phyloP scores from a whole-genome alignment of 2,888 invertebrate species.

The Carterocephalus palaemon region DNA sequence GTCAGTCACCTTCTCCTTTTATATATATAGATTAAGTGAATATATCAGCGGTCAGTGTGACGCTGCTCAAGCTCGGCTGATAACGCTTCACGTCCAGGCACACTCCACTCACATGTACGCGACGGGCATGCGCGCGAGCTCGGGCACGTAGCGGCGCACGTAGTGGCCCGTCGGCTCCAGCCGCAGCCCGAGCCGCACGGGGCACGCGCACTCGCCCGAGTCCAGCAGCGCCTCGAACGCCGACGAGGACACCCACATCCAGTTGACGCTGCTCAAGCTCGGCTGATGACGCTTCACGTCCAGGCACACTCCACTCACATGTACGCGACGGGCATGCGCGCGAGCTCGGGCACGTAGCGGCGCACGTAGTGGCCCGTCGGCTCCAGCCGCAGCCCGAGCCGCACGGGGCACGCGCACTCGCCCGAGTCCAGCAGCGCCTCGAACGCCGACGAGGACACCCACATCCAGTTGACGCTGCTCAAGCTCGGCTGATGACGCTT shows the following conservation, averaged over 20 bases:
- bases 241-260: constrained; percentile 72
- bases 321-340: constrained; percentile 78
- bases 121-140: constrained; percentile 78
- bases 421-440: constrained; percentile 85
- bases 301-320: too few relatives aligned
- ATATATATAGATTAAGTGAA: too few relatives aligned
- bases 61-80: too few relatives aligned
- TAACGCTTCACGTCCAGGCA: too few relatives aligned
- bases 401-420: constrained; percentile 83
- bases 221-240: constrained; percentile 86
- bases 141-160: constrained; percentile 84
- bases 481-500: too few relatives aligned
- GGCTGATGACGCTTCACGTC: too few relatives aligned
- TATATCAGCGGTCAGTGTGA: too few relatives aligned
- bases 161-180: constrained; percentile 84
- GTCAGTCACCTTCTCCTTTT: too few relatives aligned
- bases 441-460: constrained; percentile 82
- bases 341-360: constrained; percentile 83
- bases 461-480: constrained; percentile 82
- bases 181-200: constrained; percentile 82
- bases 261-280: too few relatives aligned
- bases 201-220: constrained; percentile 83
- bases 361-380: constrained; percentile 84
- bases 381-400: constrained; percentile 83
- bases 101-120: constrained; percentile 83